Percentiles rank a stretch among this genome's conserved stretches.
phyloP scores from a whole-genome alignment of 2,113 vertebrate genomes.

The Ictalurus punctatus region DNA sequence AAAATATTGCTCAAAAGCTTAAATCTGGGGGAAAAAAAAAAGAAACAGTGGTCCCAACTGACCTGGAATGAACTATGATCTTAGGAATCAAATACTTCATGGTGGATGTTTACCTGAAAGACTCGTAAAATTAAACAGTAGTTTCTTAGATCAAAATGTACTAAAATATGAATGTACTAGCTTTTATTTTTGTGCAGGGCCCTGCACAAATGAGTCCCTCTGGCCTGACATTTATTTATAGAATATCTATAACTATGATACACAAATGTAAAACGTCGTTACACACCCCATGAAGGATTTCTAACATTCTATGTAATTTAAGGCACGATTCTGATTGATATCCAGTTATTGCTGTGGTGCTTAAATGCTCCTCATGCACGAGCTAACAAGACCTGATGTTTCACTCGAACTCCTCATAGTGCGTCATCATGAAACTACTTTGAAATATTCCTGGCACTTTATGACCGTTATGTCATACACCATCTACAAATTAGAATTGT shows the following conservation, averaged over 20 bases:
- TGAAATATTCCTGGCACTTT: background rate
- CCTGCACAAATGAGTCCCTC: background rate
- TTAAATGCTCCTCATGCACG: background rate
- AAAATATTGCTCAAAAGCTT: slow-evolving; percentile 16
- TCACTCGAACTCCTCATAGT: background rate
- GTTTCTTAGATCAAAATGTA: background rate
- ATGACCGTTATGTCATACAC: background rate
- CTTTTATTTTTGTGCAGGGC: background rate
- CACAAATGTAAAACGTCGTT: background rate
- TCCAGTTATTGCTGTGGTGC: slow-evolving; percentile 38
- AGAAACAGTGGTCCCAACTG: background rate
- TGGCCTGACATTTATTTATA: background rate
- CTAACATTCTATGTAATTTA: slow-evolving; percentile 33
- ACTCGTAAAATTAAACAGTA: slow-evolving; percentile 3
- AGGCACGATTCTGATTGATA: slow-evolving; percentile 27
- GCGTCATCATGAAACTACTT: background rate
- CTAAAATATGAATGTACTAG: background rate
- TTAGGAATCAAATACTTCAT: background rate
- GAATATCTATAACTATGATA: slow-evolving; percentile 20
- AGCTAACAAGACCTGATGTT: slow-evolving; percentile 21
- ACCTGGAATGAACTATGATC: slow-evolving; percentile 25
- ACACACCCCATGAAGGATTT: background rate
- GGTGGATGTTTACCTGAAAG: slow-evolving; percentile 13
- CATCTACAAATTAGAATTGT: background rate
- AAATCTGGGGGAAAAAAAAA: background rate